Base-by-base conservation (phyloP, 2,797 vertebrate species). In the Sciaenops ocellatus region DNA sequence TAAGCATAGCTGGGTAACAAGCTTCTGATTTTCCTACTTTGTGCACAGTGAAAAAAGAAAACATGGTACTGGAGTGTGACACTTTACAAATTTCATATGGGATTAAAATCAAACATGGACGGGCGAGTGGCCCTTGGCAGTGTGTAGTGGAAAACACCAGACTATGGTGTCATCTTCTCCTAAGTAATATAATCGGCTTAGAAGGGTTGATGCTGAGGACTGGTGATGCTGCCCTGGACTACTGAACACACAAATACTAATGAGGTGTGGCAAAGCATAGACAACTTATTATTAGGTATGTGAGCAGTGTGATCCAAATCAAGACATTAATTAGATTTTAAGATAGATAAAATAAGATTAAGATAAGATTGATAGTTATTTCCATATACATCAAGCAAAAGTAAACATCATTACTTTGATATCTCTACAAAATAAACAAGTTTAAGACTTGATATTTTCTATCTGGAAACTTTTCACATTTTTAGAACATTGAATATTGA, bases 161-260 rank as follows among this genome's bases (percentile, higher is more conserved):
- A 83, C 85, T 65, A 75, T 34, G 83, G 89, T 91, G 90, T 93
- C 87, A 78, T 93, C 92, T 92, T 92, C 86, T 85, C 77, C 87
- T 86, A 78, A 90, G 90, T 92, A 92, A 94, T 87, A 85, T 93
- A 94, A 95, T 94, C 89, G 77, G 90, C 90, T 94, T 92, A 91
- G 82, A 79, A 73, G 67, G 74, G 77, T 79, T 73, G 87, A 88
- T 85, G 90, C 88, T 78, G 87, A 84, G 86, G 81, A 67, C 70
- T 7, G 72, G 66, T 44, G 81, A 88, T 83, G 88, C 65, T 50
- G 68, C 76, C 50, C 28, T 7, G 38, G 66, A 75, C 70, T n/a
- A 41, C 66, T 65, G 64, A 69, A 66, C 56, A 20, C 76, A 85
- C 65, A 76, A 48, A 80, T 15, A 52, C 64, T 47, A 82, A 80